Evolutionary conservation across 2,797 vertebrate species (phyloP).

Genomic region (Bovichtus variegatus): DNA sequence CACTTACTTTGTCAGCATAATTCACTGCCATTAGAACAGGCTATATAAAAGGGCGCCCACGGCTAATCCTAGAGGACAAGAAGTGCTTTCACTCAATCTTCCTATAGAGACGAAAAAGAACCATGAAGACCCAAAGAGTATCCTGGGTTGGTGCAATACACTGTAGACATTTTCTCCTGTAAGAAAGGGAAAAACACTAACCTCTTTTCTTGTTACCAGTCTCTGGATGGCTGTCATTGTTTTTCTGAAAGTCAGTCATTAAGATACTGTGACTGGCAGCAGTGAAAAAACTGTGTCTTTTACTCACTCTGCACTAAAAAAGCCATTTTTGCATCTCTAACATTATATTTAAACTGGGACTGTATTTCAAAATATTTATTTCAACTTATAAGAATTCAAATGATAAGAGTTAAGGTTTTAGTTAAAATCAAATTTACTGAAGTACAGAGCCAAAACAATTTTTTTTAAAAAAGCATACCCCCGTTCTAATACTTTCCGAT

Average conservation of each 20-base stretch:
- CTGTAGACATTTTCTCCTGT: conserved; percentile 7
- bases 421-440: neutral
- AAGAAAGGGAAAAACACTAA: neutral
- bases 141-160: neutral
- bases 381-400: neutral
- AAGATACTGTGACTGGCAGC: conserved; percentile 2
- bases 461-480: neutral
- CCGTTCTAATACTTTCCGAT: neutral
- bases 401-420: neutral
- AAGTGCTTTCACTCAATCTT: conserved; percentile 48
- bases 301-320: neutral
- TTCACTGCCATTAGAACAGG: conserved; percentile 62
- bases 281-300: conserved; percentile 11
- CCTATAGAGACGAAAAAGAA: conserved; percentile 16
- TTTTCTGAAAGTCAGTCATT: conserved; percentile 36
- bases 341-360: neutral
- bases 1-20: conserved; percentile 74
- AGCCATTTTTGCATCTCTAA: conserved; percentile 13
- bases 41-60: conserved; percentile 45
- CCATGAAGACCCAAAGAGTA: neutral
- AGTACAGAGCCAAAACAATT: neutral
- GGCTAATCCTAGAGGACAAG: conserved; percentile 54
- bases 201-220: neutral
- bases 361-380: neutral
- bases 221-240: conserved; percentile 37